These are phyloP conservation scores for Leptatherina wallacei DNA, from an alignment of 2,797 vertebrate species.

Conservation along the genomic window DNA sequence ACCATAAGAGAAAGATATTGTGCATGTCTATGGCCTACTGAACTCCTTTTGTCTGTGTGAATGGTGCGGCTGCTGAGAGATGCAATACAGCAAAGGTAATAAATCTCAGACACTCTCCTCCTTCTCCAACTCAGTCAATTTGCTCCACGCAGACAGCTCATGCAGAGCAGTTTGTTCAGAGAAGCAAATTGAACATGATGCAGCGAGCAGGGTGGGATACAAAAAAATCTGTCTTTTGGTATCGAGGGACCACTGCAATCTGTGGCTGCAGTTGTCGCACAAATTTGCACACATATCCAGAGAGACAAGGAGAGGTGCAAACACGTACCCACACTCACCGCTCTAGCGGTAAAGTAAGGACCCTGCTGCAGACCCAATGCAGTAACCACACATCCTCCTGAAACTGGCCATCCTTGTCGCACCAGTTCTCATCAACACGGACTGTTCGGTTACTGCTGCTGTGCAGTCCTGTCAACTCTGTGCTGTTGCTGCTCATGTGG, in stretches of 20 bases:
- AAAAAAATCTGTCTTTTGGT: slow-evolving; percentile 15
- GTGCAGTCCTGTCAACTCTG: slow-evolving; percentile 32
- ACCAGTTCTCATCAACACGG: slow-evolving; percentile 15
- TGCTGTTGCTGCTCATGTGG: slow-evolving; percentile 29
- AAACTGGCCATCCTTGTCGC: slow-evolving; percentile 15
- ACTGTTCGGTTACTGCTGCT: slow-evolving; percentile 17
- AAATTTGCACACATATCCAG: slow-evolving; percentile 27
- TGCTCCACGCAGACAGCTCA: slow-evolving; percentile 44
- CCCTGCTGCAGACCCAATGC: slow-evolving; percentile 63
- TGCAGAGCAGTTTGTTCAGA: slow-evolving; percentile 41
- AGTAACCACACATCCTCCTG: slow-evolving; percentile 30
- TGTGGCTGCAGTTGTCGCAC: slow-evolving; percentile 35
- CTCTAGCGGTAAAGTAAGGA: slow-evolving; percentile 26
- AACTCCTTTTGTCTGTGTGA: slow-evolving; percentile 33
- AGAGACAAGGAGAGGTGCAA: slow-evolving; percentile 7
- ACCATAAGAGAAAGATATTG: neutral
- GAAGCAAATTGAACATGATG: slow-evolving; percentile 23
- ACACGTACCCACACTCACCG: slow-evolving; percentile 26
- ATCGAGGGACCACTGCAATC: slow-evolving; percentile 37
- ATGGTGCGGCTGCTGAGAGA: slow-evolving; percentile 45
- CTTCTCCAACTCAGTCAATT: slow-evolving; percentile 34
- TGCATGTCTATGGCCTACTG: slow-evolving; percentile 37
- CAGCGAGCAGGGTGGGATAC: slow-evolving; percentile 22
- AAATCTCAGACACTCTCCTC: slow-evolving; percentile 54
- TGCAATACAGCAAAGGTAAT: slow-evolving; percentile 56